These are phyloP conservation scores for Paradisaea rubra DNA, from an alignment of 2,113 vertebrate genomes.

Conservation along the genomic window DNA sequence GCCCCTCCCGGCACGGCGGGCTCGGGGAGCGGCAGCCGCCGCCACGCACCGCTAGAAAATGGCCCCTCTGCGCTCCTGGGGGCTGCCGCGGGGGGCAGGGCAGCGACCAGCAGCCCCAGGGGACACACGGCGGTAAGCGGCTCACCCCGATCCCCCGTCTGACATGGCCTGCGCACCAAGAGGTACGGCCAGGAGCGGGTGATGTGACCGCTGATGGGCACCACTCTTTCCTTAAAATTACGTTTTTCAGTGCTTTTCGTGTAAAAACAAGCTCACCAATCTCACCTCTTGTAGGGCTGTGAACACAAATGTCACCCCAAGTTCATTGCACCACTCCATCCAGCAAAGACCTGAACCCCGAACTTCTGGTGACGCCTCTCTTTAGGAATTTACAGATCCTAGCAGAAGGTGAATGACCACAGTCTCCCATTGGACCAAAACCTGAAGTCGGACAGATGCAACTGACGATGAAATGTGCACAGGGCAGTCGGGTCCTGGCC, in stretches of 20 bases:
- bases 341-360: background rate
- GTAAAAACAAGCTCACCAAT: background rate
- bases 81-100: background rate
- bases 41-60: constrained; percentile 68
- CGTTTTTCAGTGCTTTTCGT: background rate
- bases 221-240: background rate
- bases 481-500: background rate
- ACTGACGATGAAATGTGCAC: accelerated
- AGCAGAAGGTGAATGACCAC: background rate
- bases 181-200: background rate
- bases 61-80: background rate
- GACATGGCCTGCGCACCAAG: background rate
- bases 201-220: too few relatives aligned
- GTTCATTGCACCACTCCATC: background rate
- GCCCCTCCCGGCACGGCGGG: background rate
- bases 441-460: background rate
- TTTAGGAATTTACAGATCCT: accelerated
- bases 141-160: accelerated
- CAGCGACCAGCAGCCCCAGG: background rate
- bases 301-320: background rate
- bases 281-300: accelerated
- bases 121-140: background rate
- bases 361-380: background rate
- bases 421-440: background rate
- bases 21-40: background rate